These are phyloP conservation scores for Alosa alosa DNA, from an alignment of 2,113 vertebrate species.

Conservation along the genomic window DNA sequence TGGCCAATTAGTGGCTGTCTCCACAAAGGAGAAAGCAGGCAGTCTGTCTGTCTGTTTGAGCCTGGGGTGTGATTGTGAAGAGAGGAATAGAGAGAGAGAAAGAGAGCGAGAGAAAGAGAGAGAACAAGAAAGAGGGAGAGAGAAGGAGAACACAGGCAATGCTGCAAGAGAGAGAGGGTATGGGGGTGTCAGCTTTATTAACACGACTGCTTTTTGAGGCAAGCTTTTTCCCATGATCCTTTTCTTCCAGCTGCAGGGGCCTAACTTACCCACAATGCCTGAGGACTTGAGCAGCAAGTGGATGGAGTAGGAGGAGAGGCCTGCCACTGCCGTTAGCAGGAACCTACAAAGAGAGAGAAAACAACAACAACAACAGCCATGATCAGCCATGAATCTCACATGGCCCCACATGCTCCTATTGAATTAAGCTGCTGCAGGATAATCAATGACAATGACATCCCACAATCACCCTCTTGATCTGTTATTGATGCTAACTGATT, in stretches of 20 bases:
- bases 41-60: not conserved
- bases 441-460: not conserved
- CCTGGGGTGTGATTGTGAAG: not conserved
- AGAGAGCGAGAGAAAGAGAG: not conserved
- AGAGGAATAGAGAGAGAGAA: not conserved
- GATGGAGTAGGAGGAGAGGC: constrained; percentile 94
- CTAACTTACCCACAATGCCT: constrained; percentile 87
- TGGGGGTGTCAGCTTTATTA: constrained; percentile 3
- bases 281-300: constrained; percentile 94
- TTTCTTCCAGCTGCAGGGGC: not conserved
- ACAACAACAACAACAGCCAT: not conserved
- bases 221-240: not conserved
- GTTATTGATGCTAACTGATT: not conserved
- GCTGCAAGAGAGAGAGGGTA: not conserved
- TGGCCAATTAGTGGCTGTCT: not conserved
- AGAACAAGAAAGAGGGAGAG: not conserved
- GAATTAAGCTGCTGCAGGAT: not conserved
- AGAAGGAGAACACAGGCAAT: not conserved
- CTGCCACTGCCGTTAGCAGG: constrained; percentile 85
- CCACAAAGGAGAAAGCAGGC: not conserved
- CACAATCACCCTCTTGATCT: not conserved
- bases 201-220: not conserved
- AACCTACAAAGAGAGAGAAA: constrained; percentile 68
- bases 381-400: not conserved
- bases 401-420: not conserved